phyloP scores from a whole-genome alignment of 1,140 invertebrate species.

The Argopecten irradians region DNA sequence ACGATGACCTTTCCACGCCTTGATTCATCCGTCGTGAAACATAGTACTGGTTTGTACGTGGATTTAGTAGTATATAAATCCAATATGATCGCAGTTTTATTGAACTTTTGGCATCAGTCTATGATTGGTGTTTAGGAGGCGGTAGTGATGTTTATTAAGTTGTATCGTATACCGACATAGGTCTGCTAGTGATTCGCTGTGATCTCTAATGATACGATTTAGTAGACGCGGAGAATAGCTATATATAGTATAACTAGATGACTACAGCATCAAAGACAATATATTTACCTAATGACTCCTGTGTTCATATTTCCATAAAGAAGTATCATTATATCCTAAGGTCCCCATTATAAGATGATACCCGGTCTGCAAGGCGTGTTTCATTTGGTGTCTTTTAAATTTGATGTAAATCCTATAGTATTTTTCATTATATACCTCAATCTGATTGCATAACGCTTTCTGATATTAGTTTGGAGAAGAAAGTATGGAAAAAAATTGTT shows the following conservation, averaged over 20 bases:
- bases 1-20: neutral
- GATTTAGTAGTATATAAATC: neutral
- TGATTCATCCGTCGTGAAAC: neutral
- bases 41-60: neutral
- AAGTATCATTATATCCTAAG: no score
- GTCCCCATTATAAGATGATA: no score
- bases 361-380: no score
- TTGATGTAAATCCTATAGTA: no score
- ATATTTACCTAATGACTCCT: neutral
- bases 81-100: neutral
- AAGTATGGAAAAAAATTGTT: no score
- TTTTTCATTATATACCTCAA: no score
- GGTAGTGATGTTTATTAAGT: neutral
- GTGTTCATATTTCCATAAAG: neutral
- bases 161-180: neutral
- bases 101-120: constrained; percentile 15
- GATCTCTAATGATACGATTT: neutral
- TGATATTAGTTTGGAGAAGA: no score
- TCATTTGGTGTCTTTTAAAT: no score
- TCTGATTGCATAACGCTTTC: no score
- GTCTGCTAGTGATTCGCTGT: neutral
- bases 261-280: neutral
- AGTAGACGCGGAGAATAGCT: neutral
- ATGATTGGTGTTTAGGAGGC: neutral
- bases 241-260: neutral